Evolutionary conservation across 2,888 invertebrate genomes (phyloP), one percentile per base, ranked within the genome.

Genomic region (Spodoptera exigua): DNA sequence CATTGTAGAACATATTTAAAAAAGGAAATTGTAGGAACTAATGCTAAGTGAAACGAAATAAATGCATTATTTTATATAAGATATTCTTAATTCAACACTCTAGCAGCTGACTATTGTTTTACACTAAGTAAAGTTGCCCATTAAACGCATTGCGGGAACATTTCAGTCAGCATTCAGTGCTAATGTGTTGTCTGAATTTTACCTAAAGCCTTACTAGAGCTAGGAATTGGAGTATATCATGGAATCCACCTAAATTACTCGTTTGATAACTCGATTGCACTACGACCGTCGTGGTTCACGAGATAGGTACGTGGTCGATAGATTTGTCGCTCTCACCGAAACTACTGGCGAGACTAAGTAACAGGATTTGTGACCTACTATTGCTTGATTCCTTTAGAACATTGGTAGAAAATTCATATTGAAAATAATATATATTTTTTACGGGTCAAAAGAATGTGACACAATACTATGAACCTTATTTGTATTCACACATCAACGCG

Each of bases 261-360:
- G 46, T 54, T 53, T 43, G 37, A 68, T 68, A 68, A 69, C 55
- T 68, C 21, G 27, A 56, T 69, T 48, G 35, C 27, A 14, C 40
- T 3, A 7, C 2, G 35, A 27, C 14, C 34, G 21, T 45, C 17
- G 17, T 44, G 17, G 35, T 56, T 49, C 3, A 49, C 18, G 32
- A 45, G 45, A 53, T 46, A 53, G 39, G 39, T 48, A 47, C 10
- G 41, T 18, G 37, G 35, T 41, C 54, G 49, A 36, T 53, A 18
- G 44, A 14, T 55, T 55, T 53, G 13, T 41, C 39, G 41, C 13
- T 13, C 7, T 39, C n/a, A n/a, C n/a, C n/a, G n/a, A n/a, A n/a
- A n/a, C n/a, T n/a, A n/a, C n/a, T n/a, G n/a, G n/a, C n/a, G 40
- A 21, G 47, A 46, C 53, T 41, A 3, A 37, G 43, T 51, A 58